These are phyloP conservation scores for Paracyprichromis sp. DNA, from an alignment of 2,113 vertebrate genomes.

Conservation along the genomic window DNA sequence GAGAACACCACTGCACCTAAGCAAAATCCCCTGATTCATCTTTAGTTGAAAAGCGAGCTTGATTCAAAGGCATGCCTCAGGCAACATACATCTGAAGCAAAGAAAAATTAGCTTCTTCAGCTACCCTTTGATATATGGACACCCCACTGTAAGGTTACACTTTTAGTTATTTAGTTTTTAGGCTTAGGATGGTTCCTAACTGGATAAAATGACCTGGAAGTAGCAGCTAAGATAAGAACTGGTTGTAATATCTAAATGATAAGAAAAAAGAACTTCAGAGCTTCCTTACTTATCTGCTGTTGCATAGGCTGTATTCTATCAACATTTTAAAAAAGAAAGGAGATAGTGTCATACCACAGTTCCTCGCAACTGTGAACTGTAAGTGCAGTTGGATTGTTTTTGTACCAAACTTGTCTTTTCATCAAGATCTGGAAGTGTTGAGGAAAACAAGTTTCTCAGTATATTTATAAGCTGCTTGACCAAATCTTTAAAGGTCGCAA, in stretches of 20 bases:
- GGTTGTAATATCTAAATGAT: background rate
- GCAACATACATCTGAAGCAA: conserved; percentile 35
- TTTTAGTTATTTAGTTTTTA: background rate
- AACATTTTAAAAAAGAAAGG: background rate
- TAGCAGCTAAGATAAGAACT: background rate
- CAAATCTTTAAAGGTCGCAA: conserved; percentile 4
- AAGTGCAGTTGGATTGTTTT: background rate
- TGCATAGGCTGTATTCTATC: background rate
- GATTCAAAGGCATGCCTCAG: conserved; percentile 47
- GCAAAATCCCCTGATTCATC: conserved; percentile 41
- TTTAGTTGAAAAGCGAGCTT: conserved; percentile 18
- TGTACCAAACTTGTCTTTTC: background rate
- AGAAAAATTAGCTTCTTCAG: conserved; percentile 38
- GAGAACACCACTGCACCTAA: conserved; percentile 12
- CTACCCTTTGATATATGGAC: conserved; percentile 44
- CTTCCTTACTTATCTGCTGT: background rate
- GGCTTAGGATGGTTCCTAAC: background rate
- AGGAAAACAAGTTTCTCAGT: background rate
- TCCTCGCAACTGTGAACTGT: background rate
- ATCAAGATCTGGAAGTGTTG: background rate
- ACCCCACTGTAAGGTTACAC: background rate
- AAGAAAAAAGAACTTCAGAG: background rate
- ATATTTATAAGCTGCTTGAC: background rate
- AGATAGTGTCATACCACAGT: background rate
- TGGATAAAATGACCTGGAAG: background rate